Percentiles rank a stretch among this genome's conserved stretches.
Conservation (phyloP, 2,113 vertebrate genomes). For the Peromyscus polionotus region DNA sequence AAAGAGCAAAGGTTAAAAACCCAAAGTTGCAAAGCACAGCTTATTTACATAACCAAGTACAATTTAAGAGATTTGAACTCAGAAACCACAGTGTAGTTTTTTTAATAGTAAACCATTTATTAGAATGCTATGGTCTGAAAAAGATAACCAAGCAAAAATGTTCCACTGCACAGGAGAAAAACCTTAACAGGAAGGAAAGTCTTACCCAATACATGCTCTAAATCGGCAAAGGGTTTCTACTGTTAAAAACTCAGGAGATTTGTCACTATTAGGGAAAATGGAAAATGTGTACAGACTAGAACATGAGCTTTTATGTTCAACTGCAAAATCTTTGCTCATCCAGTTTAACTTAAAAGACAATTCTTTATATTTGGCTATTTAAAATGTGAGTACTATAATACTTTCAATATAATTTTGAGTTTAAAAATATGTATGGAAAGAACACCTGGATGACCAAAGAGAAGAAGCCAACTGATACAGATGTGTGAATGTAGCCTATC, state of each 20-base stretch:
- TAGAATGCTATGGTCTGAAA: slow-evolving; percentile 36
- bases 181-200: neutral
- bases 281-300: slow-evolving; percentile 20
- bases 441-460: neutral
- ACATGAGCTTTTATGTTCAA: neutral
- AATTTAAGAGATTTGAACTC: slow-evolving; percentile 53
- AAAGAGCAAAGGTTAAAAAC: slow-evolving; percentile 72
- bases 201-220: neutral
- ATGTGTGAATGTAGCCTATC: neutral
- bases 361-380: neutral
- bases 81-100: slow-evolving; percentile 48
- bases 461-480: neutral
- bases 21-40: slow-evolving; percentile 53
- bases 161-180: neutral
- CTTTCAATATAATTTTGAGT: neutral
- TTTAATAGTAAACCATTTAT: slow-evolving; percentile 38
- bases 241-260: neutral
- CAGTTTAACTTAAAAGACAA: neutral
- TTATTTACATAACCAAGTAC: slow-evolving; percentile 67
- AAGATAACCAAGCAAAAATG: slow-evolving; percentile 32
- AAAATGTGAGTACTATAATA: neutral
- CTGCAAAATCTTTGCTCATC: neutral
- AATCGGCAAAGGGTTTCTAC: neutral
- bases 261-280: neutral
- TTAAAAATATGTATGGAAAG: neutral